Evolutionary conservation across 1,140 invertebrate genomes (phyloP).

Genomic region (Eupeodes corollae): DNA sequence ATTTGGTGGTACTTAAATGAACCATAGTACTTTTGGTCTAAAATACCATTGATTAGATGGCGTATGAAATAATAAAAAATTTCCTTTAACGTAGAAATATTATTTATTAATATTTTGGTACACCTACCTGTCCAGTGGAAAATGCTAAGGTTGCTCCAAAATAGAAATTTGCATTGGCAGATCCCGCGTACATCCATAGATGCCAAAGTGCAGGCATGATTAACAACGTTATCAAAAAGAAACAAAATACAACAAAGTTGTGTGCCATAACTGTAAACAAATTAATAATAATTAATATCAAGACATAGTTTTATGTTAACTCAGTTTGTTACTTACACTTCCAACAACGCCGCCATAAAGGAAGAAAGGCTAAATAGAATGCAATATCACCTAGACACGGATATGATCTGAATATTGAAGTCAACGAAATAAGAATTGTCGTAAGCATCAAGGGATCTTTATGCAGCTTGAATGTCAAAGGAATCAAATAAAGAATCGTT

Average conservation of each 20-base stretch:
- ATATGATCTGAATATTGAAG: conserved; percentile 92
- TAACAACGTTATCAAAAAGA: conserved; percentile 76
- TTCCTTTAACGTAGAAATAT: not conserved
- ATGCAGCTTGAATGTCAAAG: conserved; percentile 73
- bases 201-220: conserved; percentile 93
- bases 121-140: conserved; percentile 75
- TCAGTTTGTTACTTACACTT: conserved; percentile 57
- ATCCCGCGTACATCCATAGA: conserved; percentile 95
- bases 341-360: conserved; percentile 84
- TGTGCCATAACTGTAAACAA: conserved; percentile 71
- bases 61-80: conserved; percentile 1
- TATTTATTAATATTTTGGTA: not conserved
- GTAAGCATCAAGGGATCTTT: conserved; percentile 79
- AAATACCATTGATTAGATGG: too few relatives aligned
- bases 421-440: conserved; percentile 71
- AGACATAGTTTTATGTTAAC: not conserved
- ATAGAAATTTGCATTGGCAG: conserved; percentile 99
- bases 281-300: not conserved
- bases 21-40: too few relatives aligned
- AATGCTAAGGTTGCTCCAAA: conserved; percentile 95
- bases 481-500: conserved; percentile 78
- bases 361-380: conserved; percentile 80
- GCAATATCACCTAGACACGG: conserved; percentile 90
- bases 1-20: too few relatives aligned
- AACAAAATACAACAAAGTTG: conserved; percentile 80